A percentile compares a stretch with the other conserved stretches of the same genome.
Evolutionary conservation across 2,797 vertebrate genomes (phyloP).

Genomic region (Neopelma chrysocephalum): DNA sequence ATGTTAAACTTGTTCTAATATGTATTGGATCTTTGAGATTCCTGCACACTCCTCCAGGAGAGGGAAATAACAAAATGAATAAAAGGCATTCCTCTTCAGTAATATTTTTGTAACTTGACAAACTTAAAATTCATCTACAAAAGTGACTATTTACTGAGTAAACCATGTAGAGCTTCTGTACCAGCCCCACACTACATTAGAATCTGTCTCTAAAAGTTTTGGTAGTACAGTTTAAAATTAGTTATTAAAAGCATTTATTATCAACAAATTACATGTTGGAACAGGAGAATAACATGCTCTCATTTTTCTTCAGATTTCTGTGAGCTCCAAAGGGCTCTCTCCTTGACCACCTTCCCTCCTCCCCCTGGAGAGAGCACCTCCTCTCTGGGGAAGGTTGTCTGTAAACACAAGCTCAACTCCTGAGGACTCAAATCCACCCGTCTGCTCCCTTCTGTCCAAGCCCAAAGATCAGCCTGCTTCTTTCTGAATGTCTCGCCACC

Average conservation of each 20-base stretch:
- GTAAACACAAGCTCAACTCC: background rate
- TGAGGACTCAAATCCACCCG: background rate
- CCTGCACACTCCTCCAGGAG: background rate
- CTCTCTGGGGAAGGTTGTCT: background rate
- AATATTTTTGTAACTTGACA: background rate
- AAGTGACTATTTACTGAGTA: background rate
- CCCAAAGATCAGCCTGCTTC: conserved; percentile 12
- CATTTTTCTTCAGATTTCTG: background rate
- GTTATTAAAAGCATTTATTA: background rate
- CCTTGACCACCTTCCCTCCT: background rate
- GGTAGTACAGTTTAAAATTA: background rate
- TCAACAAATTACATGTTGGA: background rate
- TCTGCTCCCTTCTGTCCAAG: conserved; percentile 13
- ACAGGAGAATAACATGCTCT: background rate
- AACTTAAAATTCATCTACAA: background rate
- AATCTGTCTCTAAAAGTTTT: background rate
- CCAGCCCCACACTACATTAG: background rate
- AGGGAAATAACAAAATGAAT: background rate
- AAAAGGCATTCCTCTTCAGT: background rate
- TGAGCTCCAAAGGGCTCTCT: background rate
- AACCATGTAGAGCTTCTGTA: background rate
- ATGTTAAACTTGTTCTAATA: background rate
- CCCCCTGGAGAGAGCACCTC: background rate
- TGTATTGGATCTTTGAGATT: background rate
- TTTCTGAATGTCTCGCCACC: conserved; percentile 1